Percentiles rank a stretch among this genome's conserved stretches.
Evolutionary conservation across 2,797 vertebrate species (phyloP).

Genomic region (Toxotes lorentzi): DNA sequence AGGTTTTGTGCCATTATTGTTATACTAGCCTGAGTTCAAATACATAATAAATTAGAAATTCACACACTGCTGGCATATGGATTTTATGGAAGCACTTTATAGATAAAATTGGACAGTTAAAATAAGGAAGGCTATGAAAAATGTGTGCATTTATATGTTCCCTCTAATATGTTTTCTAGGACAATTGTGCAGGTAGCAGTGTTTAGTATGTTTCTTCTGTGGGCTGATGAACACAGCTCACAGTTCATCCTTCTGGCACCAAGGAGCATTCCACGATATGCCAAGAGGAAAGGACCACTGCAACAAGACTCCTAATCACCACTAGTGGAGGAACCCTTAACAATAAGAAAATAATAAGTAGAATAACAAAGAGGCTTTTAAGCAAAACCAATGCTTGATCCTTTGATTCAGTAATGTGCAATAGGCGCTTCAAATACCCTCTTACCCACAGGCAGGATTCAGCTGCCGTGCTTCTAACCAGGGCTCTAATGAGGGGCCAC

Average conservation of each 20-base stretch:
- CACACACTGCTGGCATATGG: neutral
- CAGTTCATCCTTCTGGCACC: constrained; percentile 48
- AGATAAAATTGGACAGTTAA: neutral
- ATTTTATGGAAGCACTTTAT: neutral
- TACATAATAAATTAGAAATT: constrained; percentile 33
- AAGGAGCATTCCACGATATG: constrained; percentile 70
- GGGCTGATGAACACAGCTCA: constrained; percentile 28
- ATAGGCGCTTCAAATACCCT: constrained; percentile 85
- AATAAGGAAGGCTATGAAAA: neutral
- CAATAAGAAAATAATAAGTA: constrained; percentile 83
- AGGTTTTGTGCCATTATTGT: constrained; percentile 15
- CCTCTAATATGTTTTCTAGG: neutral
- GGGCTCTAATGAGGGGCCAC: constrained; percentile 84
- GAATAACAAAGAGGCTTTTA: constrained; percentile 81
- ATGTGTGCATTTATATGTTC: neutral
- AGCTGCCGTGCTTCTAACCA: constrained; percentile 81
- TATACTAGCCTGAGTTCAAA: constrained; percentile 23
- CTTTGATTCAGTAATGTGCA: constrained; percentile 80
- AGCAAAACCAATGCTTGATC: constrained; percentile 83
- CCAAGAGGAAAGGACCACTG: constrained; percentile 61
- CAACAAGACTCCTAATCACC: constrained; percentile 78
- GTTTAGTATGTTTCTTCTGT: constrained; percentile 4
- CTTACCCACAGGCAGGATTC: constrained; percentile 82
- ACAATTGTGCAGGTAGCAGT: constrained; percentile 12
- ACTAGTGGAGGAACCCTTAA: constrained; percentile 70